Percentiles rank a stretch among this genome's conserved stretches.
These are phyloP conservation scores for Saccopteryx bilineata DNA, from an alignment of 2,113 vertebrate species.

Conservation along the genomic window DNA sequence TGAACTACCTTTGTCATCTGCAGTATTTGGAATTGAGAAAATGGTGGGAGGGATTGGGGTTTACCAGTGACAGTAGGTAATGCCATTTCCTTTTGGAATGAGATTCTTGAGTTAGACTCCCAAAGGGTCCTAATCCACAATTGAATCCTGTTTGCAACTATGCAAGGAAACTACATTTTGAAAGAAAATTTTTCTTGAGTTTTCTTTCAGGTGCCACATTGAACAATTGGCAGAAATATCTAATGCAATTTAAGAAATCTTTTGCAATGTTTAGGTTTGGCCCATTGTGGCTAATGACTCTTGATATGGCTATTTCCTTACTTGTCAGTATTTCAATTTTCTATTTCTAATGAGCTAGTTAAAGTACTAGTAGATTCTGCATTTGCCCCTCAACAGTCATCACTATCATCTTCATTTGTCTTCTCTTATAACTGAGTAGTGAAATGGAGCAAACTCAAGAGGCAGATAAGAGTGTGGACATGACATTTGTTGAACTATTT, in stretches of 20 bases:
- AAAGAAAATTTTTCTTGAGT: slow-evolving; percentile 56
- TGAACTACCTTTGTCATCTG: background rate
- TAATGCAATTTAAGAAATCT: slow-evolving; percentile 28
- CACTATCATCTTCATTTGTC: background rate
- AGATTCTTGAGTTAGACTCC: slow-evolving; percentile 16
- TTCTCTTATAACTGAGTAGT: slow-evolving; percentile 25
- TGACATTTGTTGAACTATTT: slow-evolving; percentile 51
- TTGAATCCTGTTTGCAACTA: slow-evolving; percentile 32
- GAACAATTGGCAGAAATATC: slow-evolving; percentile 46
- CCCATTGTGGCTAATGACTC: slow-evolving; percentile 16
- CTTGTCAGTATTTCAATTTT: slow-evolving; percentile 33
- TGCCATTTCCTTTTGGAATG: slow-evolving; percentile 55
- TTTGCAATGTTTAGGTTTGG: slow-evolving; percentile 26
- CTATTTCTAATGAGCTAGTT: slow-evolving; percentile 17
- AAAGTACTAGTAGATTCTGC: background rate
- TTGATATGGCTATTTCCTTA: background rate
- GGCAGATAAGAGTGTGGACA: background rate
- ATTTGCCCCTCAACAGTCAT: background rate
- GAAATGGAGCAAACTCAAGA: slow-evolving; percentile 45
- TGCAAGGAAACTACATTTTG: slow-evolving; percentile 52
- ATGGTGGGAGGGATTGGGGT: background rate
- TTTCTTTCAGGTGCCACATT: slow-evolving; percentile 46
- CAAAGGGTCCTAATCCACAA: background rate
- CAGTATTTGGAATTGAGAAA: slow-evolving; percentile 50
- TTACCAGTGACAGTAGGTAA: background rate